phyloP scores from a whole-genome alignment of 1,140 invertebrate species.

The Dreissena rostriformis region DNA sequence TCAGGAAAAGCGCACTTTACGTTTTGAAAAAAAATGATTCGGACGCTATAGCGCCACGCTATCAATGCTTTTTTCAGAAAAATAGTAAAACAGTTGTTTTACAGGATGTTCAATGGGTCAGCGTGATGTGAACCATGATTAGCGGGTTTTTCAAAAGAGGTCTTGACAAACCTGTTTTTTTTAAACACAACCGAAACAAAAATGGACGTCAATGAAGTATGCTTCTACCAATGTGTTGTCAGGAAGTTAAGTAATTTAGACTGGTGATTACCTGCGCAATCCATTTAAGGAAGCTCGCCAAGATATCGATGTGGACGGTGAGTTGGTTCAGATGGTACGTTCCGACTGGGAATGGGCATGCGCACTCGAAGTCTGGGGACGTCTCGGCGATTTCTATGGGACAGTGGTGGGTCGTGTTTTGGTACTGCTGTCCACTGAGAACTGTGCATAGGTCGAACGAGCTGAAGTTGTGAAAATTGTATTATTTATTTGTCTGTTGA shows the following conservation, averaged over 20 bases:
- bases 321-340: slow-evolving; percentile 37
- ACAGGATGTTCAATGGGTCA: too few species aligned
- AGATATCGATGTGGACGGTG: not conserved
- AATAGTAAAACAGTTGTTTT: too few species aligned
- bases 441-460: slow-evolving; percentile 22
- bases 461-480: not conserved
- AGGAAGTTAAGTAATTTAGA: not conserved
- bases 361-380: slow-evolving; percentile 23
- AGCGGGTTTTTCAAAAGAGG: too few species aligned
- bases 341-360: slow-evolving; percentile 38
- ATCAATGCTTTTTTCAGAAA: too few species aligned
- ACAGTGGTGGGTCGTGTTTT: slow-evolving; percentile 19
- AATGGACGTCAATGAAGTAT: too few species aligned
- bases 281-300: not conserved
- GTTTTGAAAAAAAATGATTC: too few species aligned
- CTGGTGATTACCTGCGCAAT: slow-evolving; percentile 8
- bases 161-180: too few species aligned
- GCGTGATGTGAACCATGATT: too few species aligned
- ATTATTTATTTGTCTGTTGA: not conserved
- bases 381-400: slow-evolving; percentile 2
- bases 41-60: too few species aligned
- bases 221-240: not conserved
- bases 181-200: too few species aligned
- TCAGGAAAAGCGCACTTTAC: too few species aligned
- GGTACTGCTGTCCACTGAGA: slow-evolving; percentile 21